Base-by-base conservation (phyloP, 2,113 vertebrate genomes). In the Corythaixoides concolor region DNA sequence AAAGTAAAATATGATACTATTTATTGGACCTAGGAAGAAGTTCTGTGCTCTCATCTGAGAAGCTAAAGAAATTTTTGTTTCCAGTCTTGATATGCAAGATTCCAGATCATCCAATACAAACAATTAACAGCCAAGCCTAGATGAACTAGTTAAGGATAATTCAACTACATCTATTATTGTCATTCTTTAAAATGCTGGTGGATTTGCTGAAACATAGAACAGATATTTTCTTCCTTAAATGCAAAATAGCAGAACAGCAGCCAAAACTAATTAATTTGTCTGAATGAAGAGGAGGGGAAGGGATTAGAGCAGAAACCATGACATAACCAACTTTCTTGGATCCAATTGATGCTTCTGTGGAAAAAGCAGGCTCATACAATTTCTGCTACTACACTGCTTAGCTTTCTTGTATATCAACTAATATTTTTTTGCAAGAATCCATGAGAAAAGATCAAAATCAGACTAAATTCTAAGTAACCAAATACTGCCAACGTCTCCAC, bases 401-500 rank as follows among this genome's bases (percentile, higher is more conserved):
- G 53, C 60, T 85, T 91, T 66, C 72, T 83, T 94, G 30, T 5
- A 8, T 39, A 90, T 37, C 53, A 59, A 27, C n/a, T 49, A 60
- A 53, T 78, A 77, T 62, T 76, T 88, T 56, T 90, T 88, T 93
- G 11, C 59, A 88, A 37, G 62, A 87, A 74, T 90, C 59, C 69
- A 93, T 41, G 75, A 91, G 83, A 91, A 94, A 85, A 94, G 53
- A 92, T 77, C 41, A 89, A 85, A 87, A 93, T 95, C 85, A 91
- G 78, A 53, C n/a, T 73, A 80, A 93, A 96, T 90, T 86, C 32
- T 52, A 52, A 88, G 89, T 92, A 92, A 96, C 30, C 49, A 75
- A 91, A 91, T 13, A 52, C 85, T 84, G 79, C 92, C 56, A 79
- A 22, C 0, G 0, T 78, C 88, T 64, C 79, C 79, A 41, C 28